These are phyloP conservation scores for Corydoras maculifer DNA, from an alignment of 2,113 vertebrate genomes.

Conservation along the genomic window DNA sequence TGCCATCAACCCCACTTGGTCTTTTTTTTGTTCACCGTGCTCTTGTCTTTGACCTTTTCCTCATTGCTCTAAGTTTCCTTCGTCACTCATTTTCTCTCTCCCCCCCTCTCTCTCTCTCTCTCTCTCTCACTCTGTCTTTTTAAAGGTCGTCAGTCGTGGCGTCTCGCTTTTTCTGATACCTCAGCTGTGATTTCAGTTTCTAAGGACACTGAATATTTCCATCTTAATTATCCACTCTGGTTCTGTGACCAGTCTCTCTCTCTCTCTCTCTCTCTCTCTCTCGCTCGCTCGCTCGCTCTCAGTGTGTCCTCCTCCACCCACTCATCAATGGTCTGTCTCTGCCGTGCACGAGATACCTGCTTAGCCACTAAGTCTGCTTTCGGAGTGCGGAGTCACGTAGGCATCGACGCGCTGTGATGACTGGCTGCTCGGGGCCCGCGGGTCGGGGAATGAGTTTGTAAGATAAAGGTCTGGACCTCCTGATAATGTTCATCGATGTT, in stretches of 20 bases:
- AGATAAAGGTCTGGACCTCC: conserved; percentile 21
- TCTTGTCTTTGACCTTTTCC: no score
- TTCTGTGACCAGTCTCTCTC: conserved; percentile 44
- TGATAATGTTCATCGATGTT: conserved; percentile 25
- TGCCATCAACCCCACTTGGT: no score
- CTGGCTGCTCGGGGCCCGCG: conserved; percentile 3
- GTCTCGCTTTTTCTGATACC: conserved; percentile 24
- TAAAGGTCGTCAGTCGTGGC: conserved; percentile 50
- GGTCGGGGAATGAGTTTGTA: conserved; percentile 12
- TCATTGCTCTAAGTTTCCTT: no score
- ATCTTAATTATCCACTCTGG: conserved; percentile 63
- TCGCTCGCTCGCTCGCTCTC: not conserved
- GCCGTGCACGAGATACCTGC: not conserved
- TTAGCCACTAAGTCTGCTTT: not conserved
- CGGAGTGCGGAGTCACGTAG: not conserved
- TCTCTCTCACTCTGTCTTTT: conserved; percentile 11
- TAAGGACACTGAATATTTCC: conserved; percentile 57
- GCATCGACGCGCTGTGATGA: conserved; percentile 7
- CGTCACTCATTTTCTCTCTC: no score
- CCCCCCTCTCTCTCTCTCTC: conserved; percentile 4
- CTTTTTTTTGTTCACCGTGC: not conserved
- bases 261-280: conserved; percentile 12
- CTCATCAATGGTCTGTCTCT: not conserved
- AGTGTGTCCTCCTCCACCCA: not conserved
- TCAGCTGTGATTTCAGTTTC: conserved; percentile 42